Evolutionary conservation across 2,113 vertebrate species (phyloP), one percentile per base, ranked within the genome.

Genomic region (Vulpes lagopus): DNA sequence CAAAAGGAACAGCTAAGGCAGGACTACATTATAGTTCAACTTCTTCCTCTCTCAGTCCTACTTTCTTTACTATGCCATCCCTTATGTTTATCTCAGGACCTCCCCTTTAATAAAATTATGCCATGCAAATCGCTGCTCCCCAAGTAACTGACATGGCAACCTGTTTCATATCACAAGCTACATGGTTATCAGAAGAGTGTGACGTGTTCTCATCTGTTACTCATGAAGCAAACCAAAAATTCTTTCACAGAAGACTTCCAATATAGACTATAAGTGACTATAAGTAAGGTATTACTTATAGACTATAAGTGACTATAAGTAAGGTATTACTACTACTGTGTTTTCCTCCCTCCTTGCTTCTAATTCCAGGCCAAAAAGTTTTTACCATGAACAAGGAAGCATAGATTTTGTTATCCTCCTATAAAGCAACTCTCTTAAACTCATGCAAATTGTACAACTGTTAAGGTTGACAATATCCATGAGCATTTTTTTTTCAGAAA

Each of bases 341-440:
- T 84, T 71, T 97, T 74, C 35, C 35, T 91, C 2, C 11, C 27
- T 65, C 1, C 8, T 95, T 51, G 15, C 11, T 94, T 87, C 27
- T 35, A 95, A 16, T 79, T 89, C 10, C 32, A 65, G 93, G 15
- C 5, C 94, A 91, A 94, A 81, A 62, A 30, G 12, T 86, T 94
- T n/a, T 85, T 85, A 60, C 11, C 14, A 19, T 30, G 27, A 92
- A 64, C 32, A 83, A 11, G 10, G 9, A 17, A 64, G 23, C 5
- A 76, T 19, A 78, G 22, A 65, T 20, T 79, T 91, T 71, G 19
- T 32, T 85, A 43, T 91, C 6, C 55, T 94, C 27, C 32, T 79
- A 8, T 59, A 83, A 97, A 92, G 16, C 38, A 94, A 78, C 23
- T 78, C 17, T 25, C 69, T 95, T 67, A 85, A 96, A 73, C 30